phyloP scores from a whole-genome alignment of 2,113 vertebrate genomes.

The Chrysochloris asiatica region DNA sequence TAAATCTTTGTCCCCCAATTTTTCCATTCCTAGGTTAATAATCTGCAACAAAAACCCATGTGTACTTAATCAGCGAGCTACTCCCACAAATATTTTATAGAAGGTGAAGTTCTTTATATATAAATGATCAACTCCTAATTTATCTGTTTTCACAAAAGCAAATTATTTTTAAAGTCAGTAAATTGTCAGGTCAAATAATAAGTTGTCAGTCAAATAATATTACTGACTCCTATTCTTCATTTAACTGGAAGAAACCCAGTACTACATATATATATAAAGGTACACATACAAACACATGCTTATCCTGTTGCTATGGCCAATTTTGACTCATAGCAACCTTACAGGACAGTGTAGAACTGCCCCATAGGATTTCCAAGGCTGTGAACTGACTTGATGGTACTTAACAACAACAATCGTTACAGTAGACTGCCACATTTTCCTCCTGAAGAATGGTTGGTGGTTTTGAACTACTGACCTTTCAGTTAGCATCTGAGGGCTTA shows the following conservation, averaged over 20 bases:
- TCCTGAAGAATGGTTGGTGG: too few relatives aligned
- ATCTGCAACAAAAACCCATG: slow-evolving; percentile 7
- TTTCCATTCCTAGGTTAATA: slow-evolving; percentile 6
- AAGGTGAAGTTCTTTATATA: not conserved
- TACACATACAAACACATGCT: not conserved
- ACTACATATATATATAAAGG: not conserved
- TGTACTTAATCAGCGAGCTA: slow-evolving; percentile 19
- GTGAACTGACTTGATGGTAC: too few relatives aligned
- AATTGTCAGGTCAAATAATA: too few relatives aligned
- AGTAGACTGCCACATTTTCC: too few relatives aligned
- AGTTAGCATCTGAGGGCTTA: not conserved
- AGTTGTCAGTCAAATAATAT: not conserved
- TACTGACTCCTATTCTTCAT: not conserved
- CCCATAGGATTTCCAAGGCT: not conserved
- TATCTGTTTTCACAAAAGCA: not conserved
- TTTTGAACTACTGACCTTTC: not conserved
- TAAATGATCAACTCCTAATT: not conserved
- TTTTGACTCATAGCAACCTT: not conserved
- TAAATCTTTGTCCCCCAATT: slow-evolving; percentile 7
- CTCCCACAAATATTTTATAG: not conserved
- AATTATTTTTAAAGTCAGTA: slow-evolving; percentile 24
- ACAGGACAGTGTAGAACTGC: not conserved
- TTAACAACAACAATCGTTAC: not conserved
- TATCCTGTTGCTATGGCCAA: not conserved
- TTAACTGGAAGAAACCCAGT: slow-evolving; percentile 15